A percentile compares a stretch with the other conserved stretches of the same genome.
These are phyloP conservation scores for Callopanchax toddi DNA, from an alignment of 2,113 vertebrate genomes.

Conservation along the genomic window DNA sequence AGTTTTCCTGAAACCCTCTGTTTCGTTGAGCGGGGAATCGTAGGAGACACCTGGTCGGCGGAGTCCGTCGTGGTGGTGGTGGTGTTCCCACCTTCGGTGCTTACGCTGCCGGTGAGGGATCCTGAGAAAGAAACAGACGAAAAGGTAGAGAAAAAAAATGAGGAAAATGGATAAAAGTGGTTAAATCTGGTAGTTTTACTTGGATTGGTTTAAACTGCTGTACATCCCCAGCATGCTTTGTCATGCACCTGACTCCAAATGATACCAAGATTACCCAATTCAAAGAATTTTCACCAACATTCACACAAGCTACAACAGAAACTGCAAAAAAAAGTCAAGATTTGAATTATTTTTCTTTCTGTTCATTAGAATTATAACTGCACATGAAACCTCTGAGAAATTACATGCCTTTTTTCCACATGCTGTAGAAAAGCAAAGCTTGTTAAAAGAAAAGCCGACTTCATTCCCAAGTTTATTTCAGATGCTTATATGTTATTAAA, in stretches of 20 bases:
- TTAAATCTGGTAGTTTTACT: constrained; percentile 11
- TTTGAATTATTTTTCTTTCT: constrained; percentile 9
- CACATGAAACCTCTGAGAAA: constrained; percentile 23
- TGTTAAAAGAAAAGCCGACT: constrained; percentile 32
- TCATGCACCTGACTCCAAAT: constrained; percentile 60
- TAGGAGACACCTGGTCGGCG: constrained; percentile 74
- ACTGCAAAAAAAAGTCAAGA: constrained; percentile 18
- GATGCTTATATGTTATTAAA: constrained; percentile 43
- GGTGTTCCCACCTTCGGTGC: constrained; percentile 68
- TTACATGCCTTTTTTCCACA: constrained; percentile 55
- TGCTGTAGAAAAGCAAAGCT: constrained; percentile 50
- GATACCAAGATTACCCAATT: constrained; percentile 44
- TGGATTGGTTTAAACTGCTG: constrained; percentile 8
- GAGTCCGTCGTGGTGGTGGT: constrained; percentile 47
- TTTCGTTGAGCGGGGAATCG: constrained; percentile 75
- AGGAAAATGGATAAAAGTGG: background rate
- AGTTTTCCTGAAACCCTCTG: constrained; percentile 79
- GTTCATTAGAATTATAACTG: constrained; percentile 21
- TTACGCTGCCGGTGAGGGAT: constrained; percentile 81
- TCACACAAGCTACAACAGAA: constrained; percentile 13
- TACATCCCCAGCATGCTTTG: constrained; percentile 59
- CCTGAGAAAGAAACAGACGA: constrained; percentile 75
- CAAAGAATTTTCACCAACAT: constrained; percentile 47
- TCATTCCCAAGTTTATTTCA: constrained; percentile 19
- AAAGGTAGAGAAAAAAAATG: constrained; percentile 4